phyloP scores from a whole-genome alignment of 2,113 vertebrate species.

The Labeo rohita region DNA sequence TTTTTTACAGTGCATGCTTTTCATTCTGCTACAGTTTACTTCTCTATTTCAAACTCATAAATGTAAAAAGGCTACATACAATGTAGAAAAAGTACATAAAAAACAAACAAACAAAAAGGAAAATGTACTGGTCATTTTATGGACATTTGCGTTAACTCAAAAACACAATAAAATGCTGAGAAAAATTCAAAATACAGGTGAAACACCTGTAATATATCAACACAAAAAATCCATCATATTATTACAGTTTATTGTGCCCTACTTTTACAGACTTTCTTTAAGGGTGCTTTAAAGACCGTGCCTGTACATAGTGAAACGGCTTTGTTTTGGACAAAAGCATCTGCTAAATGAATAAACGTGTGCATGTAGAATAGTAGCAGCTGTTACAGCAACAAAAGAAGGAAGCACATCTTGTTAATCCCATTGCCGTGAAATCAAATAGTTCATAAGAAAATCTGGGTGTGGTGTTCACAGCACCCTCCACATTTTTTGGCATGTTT shows the following conservation, averaged over 20 bases:
- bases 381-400: background rate
- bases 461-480: background rate
- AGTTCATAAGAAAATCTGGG: background rate
- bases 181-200: no score
- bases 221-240: no score
- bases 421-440: background rate
- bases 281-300: background rate
- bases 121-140: no score
- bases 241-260: no score
- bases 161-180: no score
- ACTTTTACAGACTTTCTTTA: no score
- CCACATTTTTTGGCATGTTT: background rate
- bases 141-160: no score
- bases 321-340: background rate
- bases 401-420: background rate
- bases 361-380: background rate
- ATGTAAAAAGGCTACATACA: background rate
- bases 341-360: background rate
- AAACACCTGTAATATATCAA: no score
- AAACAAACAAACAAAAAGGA: no score
- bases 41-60: background rate
- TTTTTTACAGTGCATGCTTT: no score
- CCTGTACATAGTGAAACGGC: background rate
- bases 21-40: background rate
- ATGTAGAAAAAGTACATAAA: no score